These are phyloP conservation scores for Zapus hudsonius DNA, from an alignment of 2,113 vertebrate genomes.

Conservation along the genomic window DNA sequence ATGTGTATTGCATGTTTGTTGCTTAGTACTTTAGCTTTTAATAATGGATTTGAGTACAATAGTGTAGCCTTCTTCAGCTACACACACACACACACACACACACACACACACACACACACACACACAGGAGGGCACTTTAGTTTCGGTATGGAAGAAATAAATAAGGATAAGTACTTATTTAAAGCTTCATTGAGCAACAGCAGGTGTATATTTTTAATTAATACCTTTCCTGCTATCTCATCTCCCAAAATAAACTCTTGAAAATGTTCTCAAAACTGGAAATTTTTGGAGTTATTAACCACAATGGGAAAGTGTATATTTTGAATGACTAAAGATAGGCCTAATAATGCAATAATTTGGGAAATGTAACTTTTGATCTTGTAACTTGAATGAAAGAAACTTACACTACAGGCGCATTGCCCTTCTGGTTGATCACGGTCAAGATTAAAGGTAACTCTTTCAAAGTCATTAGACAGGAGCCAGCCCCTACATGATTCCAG, in stretches of 20 bases:
- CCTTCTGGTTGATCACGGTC: neutral
- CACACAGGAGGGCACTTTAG: neutral
- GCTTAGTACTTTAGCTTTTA: constrained; percentile 1
- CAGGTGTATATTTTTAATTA: neutral
- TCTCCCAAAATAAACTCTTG: neutral
- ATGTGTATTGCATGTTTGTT: neutral
- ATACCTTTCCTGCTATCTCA: neutral
- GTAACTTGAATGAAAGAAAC: neutral
- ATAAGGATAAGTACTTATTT: neutral
- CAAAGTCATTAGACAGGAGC: neutral
- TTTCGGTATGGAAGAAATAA: neutral
- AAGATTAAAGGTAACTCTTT: neutral
- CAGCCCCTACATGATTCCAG: neutral
- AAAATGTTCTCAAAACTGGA: neutral
- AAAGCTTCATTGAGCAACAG: neutral
- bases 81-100: neutral
- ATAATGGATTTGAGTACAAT: neutral
- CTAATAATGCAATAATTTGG: constrained; percentile 13
- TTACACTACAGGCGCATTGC: neutral
- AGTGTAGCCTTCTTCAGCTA: neutral
- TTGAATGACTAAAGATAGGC: neutral
- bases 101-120: neutral
- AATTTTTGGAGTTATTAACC: neutral
- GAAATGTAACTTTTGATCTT: neutral
- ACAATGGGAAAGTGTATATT: neutral